These are phyloP conservation scores for Poeciliopsis presidionis DNA, from an alignment of 2,797 vertebrate genomes.

Conservation along the genomic window DNA sequence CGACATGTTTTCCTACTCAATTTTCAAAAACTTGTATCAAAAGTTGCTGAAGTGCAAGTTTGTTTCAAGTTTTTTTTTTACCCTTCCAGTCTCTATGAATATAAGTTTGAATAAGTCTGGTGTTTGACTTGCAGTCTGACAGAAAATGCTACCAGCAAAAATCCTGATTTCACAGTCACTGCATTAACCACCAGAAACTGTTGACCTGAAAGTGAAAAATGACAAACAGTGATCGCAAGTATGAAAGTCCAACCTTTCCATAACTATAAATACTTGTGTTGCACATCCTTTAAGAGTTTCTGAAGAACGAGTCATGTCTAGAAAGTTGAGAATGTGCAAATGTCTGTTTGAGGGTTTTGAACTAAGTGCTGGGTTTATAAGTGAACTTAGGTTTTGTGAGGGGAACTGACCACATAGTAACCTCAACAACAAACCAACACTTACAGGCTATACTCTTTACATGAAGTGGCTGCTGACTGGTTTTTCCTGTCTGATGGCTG, in stretches of 20 bases:
- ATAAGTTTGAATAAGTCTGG: not conserved
- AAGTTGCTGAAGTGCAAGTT: not conserved
- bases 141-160: not conserved
- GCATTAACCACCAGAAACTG: not conserved
- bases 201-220: not conserved
- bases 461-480: not conserved
- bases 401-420: slow-evolving; percentile 9
- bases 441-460: not conserved
- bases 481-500: slow-evolving; percentile 32
- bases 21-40: not conserved
- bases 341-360: slow-evolving; percentile 20
- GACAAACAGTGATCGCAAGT: not conserved
- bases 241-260: not conserved
- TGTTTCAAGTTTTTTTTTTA: not conserved
- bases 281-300: not conserved
- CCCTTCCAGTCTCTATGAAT: not conserved
- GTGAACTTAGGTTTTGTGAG: slow-evolving; percentile 14
- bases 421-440: slow-evolving; percentile 24
- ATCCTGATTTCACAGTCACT: not conserved
- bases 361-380: slow-evolving; percentile 1
- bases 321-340: slow-evolving; percentile 15
- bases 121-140: not conserved
- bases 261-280: not conserved
- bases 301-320: not conserved
- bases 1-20: not conserved